Percentiles rank a stretch among this genome's conserved stretches.
Conservation (phyloP, 2,888 invertebrate genomes). For the Branchellion lobata region DNA sequence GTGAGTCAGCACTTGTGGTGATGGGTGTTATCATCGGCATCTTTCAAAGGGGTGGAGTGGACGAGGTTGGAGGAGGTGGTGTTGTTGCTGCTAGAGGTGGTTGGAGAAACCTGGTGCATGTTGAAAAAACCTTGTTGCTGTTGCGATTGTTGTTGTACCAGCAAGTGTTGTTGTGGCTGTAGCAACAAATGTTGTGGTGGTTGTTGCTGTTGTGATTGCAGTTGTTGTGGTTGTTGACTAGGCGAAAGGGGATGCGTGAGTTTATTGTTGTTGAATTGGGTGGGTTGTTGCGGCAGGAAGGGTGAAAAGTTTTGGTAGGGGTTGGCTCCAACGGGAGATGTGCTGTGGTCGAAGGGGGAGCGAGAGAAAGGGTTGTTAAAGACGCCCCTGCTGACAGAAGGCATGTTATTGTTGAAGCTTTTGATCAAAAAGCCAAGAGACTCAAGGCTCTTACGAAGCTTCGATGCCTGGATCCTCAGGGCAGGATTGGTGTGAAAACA, state of each 20-base stretch:
- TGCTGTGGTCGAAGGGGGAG: background rate
- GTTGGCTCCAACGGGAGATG: background rate
- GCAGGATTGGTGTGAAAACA: conserved; percentile 10
- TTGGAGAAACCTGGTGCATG: conserved; percentile 15
- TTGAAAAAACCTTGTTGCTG: conserved; percentile 1
- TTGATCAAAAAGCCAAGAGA: background rate
- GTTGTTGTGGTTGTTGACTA: background rate
- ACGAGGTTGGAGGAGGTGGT: conserved; percentile 10
- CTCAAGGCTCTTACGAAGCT: conserved; percentile 21
- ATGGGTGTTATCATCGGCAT: background rate
- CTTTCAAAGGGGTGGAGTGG: background rate
- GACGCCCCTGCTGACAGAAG: background rate
- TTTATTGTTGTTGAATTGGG: background rate
- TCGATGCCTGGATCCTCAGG: background rate
- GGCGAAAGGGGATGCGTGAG: background rate
- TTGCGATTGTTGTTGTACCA: background rate
- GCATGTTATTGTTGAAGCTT: background rate
- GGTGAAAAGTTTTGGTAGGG: background rate
- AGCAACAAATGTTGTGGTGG: background rate
- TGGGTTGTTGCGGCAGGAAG: background rate
- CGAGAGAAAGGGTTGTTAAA: background rate
- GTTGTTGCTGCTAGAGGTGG: conserved; percentile 37
- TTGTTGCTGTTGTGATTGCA: background rate
- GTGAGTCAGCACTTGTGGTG: no score
- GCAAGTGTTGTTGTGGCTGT: background rate